A percentile compares a stretch with the other conserved stretches of the same genome.
Evolutionary conservation across 2,113 vertebrate genomes (phyloP).

Genomic region (Diadophis punctatus): DNA sequence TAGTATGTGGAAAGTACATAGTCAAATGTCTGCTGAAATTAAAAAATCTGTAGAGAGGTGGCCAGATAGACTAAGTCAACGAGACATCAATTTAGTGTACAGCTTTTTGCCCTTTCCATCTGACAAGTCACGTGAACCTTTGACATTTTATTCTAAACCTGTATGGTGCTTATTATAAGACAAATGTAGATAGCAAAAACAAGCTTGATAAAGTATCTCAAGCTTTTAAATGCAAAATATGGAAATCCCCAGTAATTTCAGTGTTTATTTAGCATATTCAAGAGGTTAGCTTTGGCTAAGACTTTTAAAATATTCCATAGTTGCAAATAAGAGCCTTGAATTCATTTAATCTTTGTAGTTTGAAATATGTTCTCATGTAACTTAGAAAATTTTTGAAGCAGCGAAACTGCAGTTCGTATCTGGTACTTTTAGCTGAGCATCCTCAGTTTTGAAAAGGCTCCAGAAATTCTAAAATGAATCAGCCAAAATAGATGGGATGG

Average conservation of each 20-base stretch:
- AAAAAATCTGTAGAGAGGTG: background rate
- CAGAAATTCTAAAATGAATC: background rate
- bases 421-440: slow-evolving; percentile 19
- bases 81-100: no score
- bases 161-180: background rate
- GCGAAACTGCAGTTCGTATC: background rate
- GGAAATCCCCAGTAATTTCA: background rate
- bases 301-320: background rate
- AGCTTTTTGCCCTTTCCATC: background rate
- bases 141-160: background rate
- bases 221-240: background rate
- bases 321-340: slow-evolving; percentile 1
- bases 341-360: slow-evolving; percentile 11
- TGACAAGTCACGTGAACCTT: background rate
- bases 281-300: background rate
- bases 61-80: background rate
- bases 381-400: slow-evolving; percentile 36
- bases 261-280: background rate
- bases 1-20: background rate
- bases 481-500: background rate
- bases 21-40: background rate
- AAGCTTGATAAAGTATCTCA: background rate
- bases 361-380: slow-evolving; percentile 31
- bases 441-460: slow-evolving; percentile 10
- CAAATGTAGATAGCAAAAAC: background rate